Conservation (phyloP, 2,797 vertebrate genomes). For the Mareca strepera region DNA sequence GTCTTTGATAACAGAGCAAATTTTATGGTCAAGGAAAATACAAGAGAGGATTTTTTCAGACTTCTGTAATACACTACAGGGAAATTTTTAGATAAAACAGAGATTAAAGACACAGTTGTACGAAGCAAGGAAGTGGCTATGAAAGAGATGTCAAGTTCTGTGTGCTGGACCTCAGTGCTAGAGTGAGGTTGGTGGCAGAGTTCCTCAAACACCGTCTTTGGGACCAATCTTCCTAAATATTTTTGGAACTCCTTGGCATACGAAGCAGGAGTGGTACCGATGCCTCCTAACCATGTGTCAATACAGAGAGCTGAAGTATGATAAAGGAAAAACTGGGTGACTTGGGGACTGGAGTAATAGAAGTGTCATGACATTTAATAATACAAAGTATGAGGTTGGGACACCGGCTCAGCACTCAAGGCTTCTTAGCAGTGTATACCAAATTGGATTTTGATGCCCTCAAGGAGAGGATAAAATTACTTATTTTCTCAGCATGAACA, state of each 20-base stretch:
- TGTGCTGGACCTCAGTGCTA: not conserved
- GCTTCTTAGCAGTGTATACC: constrained; percentile 44
- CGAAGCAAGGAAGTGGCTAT: not conserved
- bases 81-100: not conserved
- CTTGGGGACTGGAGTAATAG: constrained; percentile 36
- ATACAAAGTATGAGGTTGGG: constrained; percentile 50
- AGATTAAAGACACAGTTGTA: not conserved
- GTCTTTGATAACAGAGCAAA: not conserved
- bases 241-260: constrained; percentile 16
- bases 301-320: not conserved
- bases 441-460: constrained; percentile 69
- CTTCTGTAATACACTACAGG: not conserved
- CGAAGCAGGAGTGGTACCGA: not conserved
- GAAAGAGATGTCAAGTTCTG: not conserved
- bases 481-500: constrained; percentile 56
- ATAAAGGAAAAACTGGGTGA: constrained; percentile 28
- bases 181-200: not conserved
- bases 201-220: not conserved
- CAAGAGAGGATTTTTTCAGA: not conserved
- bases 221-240: not conserved
- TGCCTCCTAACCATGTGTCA: constrained; percentile 41
- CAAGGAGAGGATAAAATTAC: constrained; percentile 65
- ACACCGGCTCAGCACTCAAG: constrained; percentile 42
- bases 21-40: not conserved
- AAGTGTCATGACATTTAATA: constrained; percentile 68